Base-by-base conservation (phyloP, 1,140 invertebrate genomes). In the Aphaenogaster rudis region DNA sequence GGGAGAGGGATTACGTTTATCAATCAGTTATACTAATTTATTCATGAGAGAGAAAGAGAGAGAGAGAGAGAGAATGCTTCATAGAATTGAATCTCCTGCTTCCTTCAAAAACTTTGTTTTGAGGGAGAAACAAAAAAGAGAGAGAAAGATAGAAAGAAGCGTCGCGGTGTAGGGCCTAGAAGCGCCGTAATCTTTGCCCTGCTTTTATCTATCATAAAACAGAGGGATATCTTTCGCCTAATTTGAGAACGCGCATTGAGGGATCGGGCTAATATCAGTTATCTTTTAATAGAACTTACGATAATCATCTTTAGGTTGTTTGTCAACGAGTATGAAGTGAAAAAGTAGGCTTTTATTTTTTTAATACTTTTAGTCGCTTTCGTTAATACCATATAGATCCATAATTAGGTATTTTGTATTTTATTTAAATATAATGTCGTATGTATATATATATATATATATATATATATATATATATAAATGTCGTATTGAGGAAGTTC, bases 111-210 rank as follows among this genome's bases (percentile, higher is more conserved):
- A 71, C 50, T 81, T 81, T 39, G 21, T 39, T 42, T 3, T 15
- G 15, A 2, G 13, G 5, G 48, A 50, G 21, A 50, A 48, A 15
- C 13, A 48, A 11, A n/a, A 28, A 11, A 21, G 36, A 36, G 9
- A 48, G 9, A 69, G 42, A 71, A 3, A 71, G 42, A 61, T 7
- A 33, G 59, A 33, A 11, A 21, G 59, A 72, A 63, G 42, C n/a
- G 1, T 17, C 59, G 33, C 28, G 28, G 28, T n/a, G 17, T 15
- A 52, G 9, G 4, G 6, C 9, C 72, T 33, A 36, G 57, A 77
- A 59, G 9, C 13, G 17, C 17, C n/a, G 21, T 81, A 81, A 81
- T 81, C 64, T 81, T 81, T 81, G 36, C n/a, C 33, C 61, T 36
- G 42, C 36, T 57, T 69, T 81, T 81, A 81, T 81, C 50, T 69